These are phyloP conservation scores for Lichenostomus cassidix DNA, from an alignment of 2,113 vertebrate genomes.

Conservation along the genomic window DNA sequence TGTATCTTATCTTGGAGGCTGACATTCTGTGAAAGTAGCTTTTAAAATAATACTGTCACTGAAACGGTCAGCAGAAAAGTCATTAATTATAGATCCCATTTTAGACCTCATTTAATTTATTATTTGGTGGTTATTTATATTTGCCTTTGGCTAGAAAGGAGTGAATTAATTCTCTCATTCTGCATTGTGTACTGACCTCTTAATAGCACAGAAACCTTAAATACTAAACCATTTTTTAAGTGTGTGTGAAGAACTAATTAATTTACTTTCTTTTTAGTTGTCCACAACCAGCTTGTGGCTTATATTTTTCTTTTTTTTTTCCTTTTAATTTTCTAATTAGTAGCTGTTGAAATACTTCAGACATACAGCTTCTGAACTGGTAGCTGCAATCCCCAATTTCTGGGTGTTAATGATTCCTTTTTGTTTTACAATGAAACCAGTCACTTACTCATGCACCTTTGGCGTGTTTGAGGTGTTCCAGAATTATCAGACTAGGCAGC, in stretches of 20 bases:
- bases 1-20: neutral
- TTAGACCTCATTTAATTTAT: constrained; percentile 3
- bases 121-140: constrained; percentile 1
- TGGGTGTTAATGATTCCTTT: neutral
- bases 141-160: neutral
- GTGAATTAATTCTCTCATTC: neutral
- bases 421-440: neutral
- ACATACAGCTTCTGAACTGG: neutral
- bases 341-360: neutral
- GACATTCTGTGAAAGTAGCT: neutral
- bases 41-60: neutral
- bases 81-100: constrained; percentile 3
- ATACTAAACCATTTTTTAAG: neutral
- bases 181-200: neutral
- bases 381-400: neutral
- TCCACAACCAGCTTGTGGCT: neutral
- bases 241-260: neutral
- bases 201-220: neutral
- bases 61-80: neutral
- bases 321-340: neutral
- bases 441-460: neutral
- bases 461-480: neutral
- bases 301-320: neutral
- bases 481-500: neutral
- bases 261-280: neutral